Evolutionary conservation across 2,113 vertebrate species (phyloP), one percentile per base, ranked within the genome.

Genomic region (Eptesicus fuscus): DNA sequence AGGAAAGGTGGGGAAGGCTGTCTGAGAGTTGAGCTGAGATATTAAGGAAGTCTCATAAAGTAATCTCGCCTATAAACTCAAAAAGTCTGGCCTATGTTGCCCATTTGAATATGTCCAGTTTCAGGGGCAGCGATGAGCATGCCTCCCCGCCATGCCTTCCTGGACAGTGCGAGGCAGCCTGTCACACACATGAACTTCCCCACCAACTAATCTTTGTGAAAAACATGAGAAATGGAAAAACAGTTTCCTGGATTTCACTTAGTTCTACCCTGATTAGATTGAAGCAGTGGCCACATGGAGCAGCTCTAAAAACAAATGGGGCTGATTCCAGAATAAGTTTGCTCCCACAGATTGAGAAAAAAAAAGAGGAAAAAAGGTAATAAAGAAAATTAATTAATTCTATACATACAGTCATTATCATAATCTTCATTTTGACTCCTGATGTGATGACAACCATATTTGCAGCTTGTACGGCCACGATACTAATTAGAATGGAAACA

Each of bases 371-470:
- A n/a, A 32, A 32, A n/a, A 30, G 30, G 12, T 28, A 51, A 18
- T 10, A 32, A 77, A 32, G 40, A 56, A 73, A 96, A 91, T 59
- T 71, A 93, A 94, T 97, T 83, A 95, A 85, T 92, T 95, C 61
- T 94, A 14, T 93, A 59, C 32, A 49, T 83, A 90, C 42, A 77
- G 70, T 90, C 77, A 92, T 96, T 77, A 94, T 49, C 25, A 77
- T 94, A 49, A 96, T 85, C 95, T 90, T 95, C 91, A 22, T 96
- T 97, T 96, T 96, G 92, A 92, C 95, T 95, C 84, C 88, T 91
- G 47, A 86, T 73, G 30, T 2, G 8, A 93, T 97, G 91, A 88
- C 95, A 94, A 14, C 61, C 5, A 20, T 96, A 96, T 96, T 97
- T 92, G 82, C 71, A 91, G 83, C 87, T 88, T 85, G 70, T 95